Evolutionary conservation across 2,113 vertebrate species (phyloP).

Genomic region (Alethe diademata): DNA sequence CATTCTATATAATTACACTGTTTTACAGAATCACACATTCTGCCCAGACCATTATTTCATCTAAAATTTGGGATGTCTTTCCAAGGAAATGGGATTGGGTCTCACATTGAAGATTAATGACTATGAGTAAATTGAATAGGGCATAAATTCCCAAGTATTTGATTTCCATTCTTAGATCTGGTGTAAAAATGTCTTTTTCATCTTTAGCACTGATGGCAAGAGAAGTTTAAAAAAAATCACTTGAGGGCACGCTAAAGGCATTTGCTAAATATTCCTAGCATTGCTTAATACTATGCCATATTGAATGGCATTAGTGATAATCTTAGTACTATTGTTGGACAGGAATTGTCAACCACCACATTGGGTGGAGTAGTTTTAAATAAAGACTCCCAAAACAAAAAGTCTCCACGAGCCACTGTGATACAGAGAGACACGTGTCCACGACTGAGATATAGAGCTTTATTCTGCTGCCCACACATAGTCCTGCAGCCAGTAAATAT

Average conservation of each 20-base stretch:
- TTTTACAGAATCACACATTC: background rate
- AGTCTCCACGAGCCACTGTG: rapidly evolving
- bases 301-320: background rate
- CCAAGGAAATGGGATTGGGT: background rate
- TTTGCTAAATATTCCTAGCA: background rate
- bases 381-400: background rate
- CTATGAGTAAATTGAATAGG: background rate
- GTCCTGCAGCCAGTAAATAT: background rate
- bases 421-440: no score
- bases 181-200: background rate
- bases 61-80: background rate
- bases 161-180: background rate
- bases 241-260: background rate
- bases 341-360: background rate
- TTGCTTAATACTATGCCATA: background rate
- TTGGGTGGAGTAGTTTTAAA: background rate
- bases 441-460: background rate
- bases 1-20: background rate
- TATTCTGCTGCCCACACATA: background rate
- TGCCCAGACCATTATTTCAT: background rate
- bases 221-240: background rate
- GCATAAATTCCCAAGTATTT: background rate
- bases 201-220: background rate
- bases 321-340: background rate
- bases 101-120: background rate